phyloP scores from a whole-genome alignment of 2,888 invertebrate genomes.

The Agriopis aurantiaria region DNA sequence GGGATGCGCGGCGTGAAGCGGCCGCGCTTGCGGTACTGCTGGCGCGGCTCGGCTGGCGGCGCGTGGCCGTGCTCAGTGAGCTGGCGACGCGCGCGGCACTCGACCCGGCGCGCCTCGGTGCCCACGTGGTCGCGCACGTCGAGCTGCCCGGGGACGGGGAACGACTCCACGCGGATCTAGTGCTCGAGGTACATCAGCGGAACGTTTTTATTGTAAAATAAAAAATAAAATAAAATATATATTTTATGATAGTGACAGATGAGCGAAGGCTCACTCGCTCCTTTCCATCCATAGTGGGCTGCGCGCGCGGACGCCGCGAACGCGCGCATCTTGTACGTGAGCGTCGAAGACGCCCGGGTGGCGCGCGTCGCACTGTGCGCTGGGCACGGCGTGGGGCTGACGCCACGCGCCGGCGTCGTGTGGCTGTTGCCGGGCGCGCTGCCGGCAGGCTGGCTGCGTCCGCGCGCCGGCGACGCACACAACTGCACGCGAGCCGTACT shows the following conservation, averaged over 20 bases:
- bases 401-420: constrained; percentile 90
- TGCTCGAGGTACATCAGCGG: constrained; percentile 17
- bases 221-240: no score
- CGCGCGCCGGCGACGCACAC: constrained; percentile 87
- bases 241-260: no score
- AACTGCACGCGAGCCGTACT: constrained; percentile 72
- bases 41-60: constrained; percentile 63
- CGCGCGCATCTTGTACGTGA: constrained; percentile 92
- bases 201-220: no score
- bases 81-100: constrained; percentile 61
- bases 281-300: constrained; percentile 63
- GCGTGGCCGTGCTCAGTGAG: constrained; percentile 68
- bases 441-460: constrained; percentile 88
- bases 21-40: constrained; percentile 57
- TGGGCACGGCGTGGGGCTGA: constrained; percentile 90
- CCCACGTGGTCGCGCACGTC: constrained; percentile 60
- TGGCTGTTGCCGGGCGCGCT: constrained; percentile 95
- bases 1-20: constrained; percentile 56
- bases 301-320: constrained; percentile 62
- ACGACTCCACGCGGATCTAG: constrained; percentile 52
- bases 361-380: constrained; percentile 93
- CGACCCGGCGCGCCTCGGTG: constrained; percentile 58
- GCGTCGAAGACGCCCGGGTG: constrained; percentile 90
- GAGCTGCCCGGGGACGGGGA: constrained; percentile 72
- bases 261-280: neutral